These are phyloP conservation scores for Aepyceros melampus DNA, from an alignment of 2,113 vertebrate genomes.

Conservation along the genomic window DNA sequence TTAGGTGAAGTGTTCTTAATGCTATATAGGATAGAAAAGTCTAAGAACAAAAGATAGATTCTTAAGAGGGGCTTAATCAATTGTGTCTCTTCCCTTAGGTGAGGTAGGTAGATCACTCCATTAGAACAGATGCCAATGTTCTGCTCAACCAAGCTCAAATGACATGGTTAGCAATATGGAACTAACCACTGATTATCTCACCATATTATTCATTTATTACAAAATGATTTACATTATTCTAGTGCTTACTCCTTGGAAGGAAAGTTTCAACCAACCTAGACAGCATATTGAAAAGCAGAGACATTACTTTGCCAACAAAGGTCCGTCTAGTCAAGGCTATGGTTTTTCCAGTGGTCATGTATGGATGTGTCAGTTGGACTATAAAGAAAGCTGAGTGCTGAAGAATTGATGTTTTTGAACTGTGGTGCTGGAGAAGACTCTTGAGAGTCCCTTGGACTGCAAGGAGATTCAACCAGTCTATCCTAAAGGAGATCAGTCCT, in stretches of 20 bases:
- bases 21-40: neutral
- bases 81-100: neutral
- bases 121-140: neutral
- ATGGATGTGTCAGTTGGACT: neutral
- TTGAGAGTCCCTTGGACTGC: neutral
- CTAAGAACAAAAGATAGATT: neutral
- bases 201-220: neutral
- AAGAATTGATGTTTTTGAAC: neutral
- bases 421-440: neutral
- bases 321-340: neutral
- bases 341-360: neutral
- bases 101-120: neutral
- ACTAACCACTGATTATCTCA: neutral
- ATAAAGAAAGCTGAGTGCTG: accelerated
- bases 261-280: neutral
- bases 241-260: neutral
- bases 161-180: neutral
- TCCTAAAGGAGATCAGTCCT: neutral
- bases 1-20: neutral
- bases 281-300: neutral
- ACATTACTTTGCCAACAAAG: neutral
- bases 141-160: neutral
- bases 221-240: neutral
- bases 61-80: neutral
- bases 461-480: neutral